Base-by-base conservation (phyloP, 23 tunicate species). In the Styela plicata region DNA sequence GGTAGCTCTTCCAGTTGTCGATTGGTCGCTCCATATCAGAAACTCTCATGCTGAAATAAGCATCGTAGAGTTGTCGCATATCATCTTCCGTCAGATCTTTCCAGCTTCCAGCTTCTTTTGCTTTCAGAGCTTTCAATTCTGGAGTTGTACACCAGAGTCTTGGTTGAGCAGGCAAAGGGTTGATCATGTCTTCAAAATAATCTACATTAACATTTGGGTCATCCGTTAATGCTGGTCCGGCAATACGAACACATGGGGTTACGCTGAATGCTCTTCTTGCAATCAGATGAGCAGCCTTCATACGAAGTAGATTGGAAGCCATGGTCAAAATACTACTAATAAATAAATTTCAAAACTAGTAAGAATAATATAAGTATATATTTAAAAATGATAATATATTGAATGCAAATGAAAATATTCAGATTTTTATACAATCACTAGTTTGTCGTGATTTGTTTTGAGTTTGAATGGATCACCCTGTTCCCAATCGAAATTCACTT, bases 41-140 rank as follows among this genome's bases (percentile, higher is more conserved):
- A 74, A 93, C 84, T n/a, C 89, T 66, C 93, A 84, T 88, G 73
- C 98, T 65, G 69, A 93, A 93, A 75, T 88, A 88, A 66, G 80
- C 31, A 78, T 93, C 90, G 71, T 93, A 93, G 26, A 93, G 78
- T 64, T 93, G 94, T 89, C 79, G 84, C 76, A 79, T 84, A 22
- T 93, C 93, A 26, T 93, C 98, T 29, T 52, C 74, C n/a, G 83
- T 63, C 64, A 93, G 76, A 24, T 82, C 70, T 64, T 85, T 88
- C 98, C 98, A 93, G 63, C 81, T 86, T 17, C 92, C 92, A 20
- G 70, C 63, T 74, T 93, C 98, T 75, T 86, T 88, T 34, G 80
- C 89, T 78, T 93, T 93, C 73, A 93, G 32, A 10, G 87, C 87
- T 37, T 87, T 81, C n/a, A 93, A 81, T 69, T 93, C 98, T 19